Evolutionary conservation across 2,113 vertebrate species (phyloP).

Genomic region (Strigops habroptila): DNA sequence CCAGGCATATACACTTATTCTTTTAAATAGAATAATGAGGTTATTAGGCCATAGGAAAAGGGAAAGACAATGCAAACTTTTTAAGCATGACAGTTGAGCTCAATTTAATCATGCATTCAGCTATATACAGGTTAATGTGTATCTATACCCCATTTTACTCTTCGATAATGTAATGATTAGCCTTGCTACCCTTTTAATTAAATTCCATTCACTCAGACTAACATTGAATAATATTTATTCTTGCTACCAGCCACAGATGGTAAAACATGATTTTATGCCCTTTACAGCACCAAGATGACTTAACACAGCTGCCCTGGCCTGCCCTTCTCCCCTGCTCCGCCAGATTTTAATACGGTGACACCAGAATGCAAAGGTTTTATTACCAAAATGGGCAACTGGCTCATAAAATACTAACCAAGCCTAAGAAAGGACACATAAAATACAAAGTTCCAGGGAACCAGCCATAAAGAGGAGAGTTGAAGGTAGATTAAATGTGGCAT

Average conservation of each 20-base stretch:
- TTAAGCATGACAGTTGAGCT: not conserved
- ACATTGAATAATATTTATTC: not conserved
- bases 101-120: not conserved
- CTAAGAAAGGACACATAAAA: not conserved
- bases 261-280: not conserved
- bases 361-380: not conserved
- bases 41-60: not conserved
- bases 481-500: not conserved
- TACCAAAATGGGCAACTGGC: not conserved
- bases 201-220: not conserved
- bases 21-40: not conserved
- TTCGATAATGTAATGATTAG: not conserved
- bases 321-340: not conserved
- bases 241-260: not conserved
- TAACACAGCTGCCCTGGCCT: not conserved
- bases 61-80: not conserved
- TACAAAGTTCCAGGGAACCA: not conserved
- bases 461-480: not conserved
- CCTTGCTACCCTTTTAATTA: not conserved
- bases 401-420: constrained; percentile 26
- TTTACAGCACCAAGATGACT: not conserved
- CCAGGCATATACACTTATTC: fast-evolving
- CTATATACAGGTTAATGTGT: not conserved
- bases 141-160: not conserved
- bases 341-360: not conserved